Percentiles rank a stretch among this genome's conserved stretches.
Conservation (phyloP, 2,888 invertebrate genomes). For the Enchytraeus crypticus region DNA sequence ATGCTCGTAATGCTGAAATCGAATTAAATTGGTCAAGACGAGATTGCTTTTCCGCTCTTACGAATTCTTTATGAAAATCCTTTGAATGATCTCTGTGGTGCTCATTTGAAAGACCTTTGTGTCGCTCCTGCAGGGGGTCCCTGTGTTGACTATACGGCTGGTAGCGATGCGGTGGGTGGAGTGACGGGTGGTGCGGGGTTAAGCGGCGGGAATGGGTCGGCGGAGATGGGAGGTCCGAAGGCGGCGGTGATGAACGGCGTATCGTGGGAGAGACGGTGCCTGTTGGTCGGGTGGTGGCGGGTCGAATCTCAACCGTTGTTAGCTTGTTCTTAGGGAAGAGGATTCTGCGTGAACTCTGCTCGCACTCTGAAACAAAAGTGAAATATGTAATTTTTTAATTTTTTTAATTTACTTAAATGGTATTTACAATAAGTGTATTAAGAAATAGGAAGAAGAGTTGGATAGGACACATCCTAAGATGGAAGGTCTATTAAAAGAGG, state of each 20-base stretch:
- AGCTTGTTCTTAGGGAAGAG: conserved; percentile 2
- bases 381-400: no score
- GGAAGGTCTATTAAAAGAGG: no score
- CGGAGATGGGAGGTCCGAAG: background rate
- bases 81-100: no score
- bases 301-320: background rate
- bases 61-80: no score
- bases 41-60: no score
- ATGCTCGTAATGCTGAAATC: no score
- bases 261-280: conserved; percentile 15
- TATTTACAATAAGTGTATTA: no score
- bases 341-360: background rate
- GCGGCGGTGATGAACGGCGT: conserved; percentile 2
- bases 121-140: background rate
- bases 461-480: no score
- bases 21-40: no score
- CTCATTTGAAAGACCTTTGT: no score
- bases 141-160: background rate
- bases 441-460: no score
- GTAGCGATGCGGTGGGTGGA: background rate
- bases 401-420: no score
- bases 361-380: background rate
- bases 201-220: background rate
- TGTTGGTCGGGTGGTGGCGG: conserved; percentile 9
- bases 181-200: background rate